These are phyloP conservation scores for Calcarius lapponicus DNA, from an alignment of 2,797 vertebrate species.

Conservation along the genomic window DNA sequence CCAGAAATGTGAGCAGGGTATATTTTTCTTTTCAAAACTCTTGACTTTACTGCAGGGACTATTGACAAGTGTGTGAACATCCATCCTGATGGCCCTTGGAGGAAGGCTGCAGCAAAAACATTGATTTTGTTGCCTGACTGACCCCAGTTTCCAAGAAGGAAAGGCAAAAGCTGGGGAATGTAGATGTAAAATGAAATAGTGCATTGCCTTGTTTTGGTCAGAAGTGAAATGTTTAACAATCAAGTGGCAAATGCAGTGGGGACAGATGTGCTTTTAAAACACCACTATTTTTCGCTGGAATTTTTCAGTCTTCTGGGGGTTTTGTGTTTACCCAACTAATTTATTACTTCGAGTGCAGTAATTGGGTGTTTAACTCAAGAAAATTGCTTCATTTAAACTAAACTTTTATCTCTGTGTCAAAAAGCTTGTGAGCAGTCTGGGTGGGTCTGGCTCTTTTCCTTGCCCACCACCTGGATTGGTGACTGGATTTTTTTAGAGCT, in stretches of 20 bases:
- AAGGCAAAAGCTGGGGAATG: background rate
- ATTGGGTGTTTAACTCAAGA: background rate
- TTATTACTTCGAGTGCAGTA: background rate
- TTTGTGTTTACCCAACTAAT: background rate
- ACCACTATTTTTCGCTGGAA: background rate
- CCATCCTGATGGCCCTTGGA: background rate
- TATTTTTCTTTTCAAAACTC: background rate
- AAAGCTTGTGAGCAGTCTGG: background rate
- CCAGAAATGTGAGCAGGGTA: background rate
- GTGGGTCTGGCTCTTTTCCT: background rate
- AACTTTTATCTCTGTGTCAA: background rate
- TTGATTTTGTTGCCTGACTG: background rate
- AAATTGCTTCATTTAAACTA: slow-evolving; percentile 4
- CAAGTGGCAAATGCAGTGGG: background rate
- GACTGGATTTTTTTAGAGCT: background rate
- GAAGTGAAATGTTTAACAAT: background rate
- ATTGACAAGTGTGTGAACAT: background rate
- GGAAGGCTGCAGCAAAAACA: background rate
- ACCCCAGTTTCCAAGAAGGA: background rate
- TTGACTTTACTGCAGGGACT: background rate
- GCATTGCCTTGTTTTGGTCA: background rate
- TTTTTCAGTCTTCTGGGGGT: background rate
- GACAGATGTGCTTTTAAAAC: background rate
- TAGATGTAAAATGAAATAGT: background rate
- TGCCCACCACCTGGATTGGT: background rate